Percentiles rank a stretch among this genome's conserved stretches.
Conservation (phyloP, 2,113 vertebrate species). For the Platanista minor region DNA sequence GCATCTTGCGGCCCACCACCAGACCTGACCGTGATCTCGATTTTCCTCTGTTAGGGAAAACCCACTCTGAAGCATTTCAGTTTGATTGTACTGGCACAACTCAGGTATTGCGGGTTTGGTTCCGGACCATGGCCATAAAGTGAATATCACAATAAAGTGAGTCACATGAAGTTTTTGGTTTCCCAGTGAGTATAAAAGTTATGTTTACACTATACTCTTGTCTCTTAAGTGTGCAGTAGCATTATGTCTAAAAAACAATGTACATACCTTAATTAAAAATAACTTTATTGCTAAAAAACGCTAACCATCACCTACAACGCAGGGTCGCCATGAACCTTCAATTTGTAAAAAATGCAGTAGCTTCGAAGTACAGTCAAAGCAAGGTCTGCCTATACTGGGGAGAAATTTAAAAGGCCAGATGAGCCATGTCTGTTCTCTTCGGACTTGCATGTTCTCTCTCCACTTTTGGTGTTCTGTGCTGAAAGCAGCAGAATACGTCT, state of each 20-base stretch:
- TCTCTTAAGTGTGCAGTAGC: too few species aligned
- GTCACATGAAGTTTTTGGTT: neutral
- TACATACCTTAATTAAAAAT: too few species aligned
- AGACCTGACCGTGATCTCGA: too few species aligned
- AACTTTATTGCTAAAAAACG: too few species aligned
- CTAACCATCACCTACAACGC: too few species aligned
- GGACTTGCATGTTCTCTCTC: neutral
- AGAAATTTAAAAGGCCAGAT: neutral
- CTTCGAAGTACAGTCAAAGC: neutral
- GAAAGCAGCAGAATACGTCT: neutral
- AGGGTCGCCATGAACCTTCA: too few species aligned
- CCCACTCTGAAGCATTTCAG: neutral
- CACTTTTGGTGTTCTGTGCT: neutral
- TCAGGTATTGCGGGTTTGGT: neutral
- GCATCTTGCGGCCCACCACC: too few species aligned
- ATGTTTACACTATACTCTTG: too few species aligned
- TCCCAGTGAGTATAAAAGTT: neutral
- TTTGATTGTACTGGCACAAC: neutral
- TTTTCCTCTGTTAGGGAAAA: neutral
- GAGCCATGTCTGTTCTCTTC: neutral
- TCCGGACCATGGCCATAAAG: neutral
- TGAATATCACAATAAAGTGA: neutral
- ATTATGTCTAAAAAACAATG: too few species aligned
- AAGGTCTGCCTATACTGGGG: neutral
- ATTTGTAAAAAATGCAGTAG: too few species aligned